Evolutionary conservation across 2,113 vertebrate species (phyloP).

Genomic region (Oryctolagus cuniculus): mOryCun1.1 NC_091434.1:148735501-148736000

Average conservation of each 20-base stretch:
- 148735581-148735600: background rate
- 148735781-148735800: constrained; percentile 71
- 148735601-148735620: constrained; percentile 56
- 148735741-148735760: constrained; percentile 47
- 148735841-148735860: constrained; percentile 28
- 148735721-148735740: constrained; percentile 72
- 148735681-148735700: constrained; percentile 58
- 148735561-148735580: constrained; percentile 6
- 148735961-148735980: constrained; percentile 26
- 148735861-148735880: constrained; percentile 65
- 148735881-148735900: constrained; percentile 57
- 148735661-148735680: constrained; percentile 68
- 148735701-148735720: constrained; percentile 70
- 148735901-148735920: constrained; percentile 65
- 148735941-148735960: constrained; percentile 9
- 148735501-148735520: constrained; percentile 11
- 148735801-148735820: constrained; percentile 70
- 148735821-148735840: constrained; percentile 43
- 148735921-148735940: constrained; percentile 25
- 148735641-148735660: constrained; percentile 63
- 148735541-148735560: constrained; percentile 4
- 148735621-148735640: constrained; percentile 53
- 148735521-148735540: constrained; percentile 49
- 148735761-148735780: constrained; percentile 62
- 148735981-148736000: constrained; percentile 29